Evolutionary conservation across 2,113 vertebrate species (phyloP), one percentile per base, ranked within the genome.

Genomic region (Clarias batrachus): DNA sequence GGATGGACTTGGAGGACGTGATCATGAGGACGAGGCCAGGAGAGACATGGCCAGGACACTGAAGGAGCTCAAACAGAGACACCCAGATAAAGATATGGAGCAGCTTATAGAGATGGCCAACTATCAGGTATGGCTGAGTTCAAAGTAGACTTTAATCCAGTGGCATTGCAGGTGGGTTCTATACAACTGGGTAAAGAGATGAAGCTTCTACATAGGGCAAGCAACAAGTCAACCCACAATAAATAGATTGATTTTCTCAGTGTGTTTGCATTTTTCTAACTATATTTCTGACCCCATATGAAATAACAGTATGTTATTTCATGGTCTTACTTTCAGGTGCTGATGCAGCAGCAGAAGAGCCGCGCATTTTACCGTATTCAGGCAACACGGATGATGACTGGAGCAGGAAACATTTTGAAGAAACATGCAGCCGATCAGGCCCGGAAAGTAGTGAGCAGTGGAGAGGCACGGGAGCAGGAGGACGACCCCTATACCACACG

Each of bases 21-120:
- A 95, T 13, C 94, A 95, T 85, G 94, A 96, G 25, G 95, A 96
- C 1, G 95, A 95, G 89, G 94, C 91, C 25, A 91, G 94, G 81
- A 92, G 94, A 87, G 96, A 96, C 84, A 97, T 97, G 96, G 95
- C 96, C 0, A 94, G 91, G 37, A 95, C 93, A 0, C 92, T 97
- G 85, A 95, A 96, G 91, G 96, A 97, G 48, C 94, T 97, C 54
- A 95, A 96, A 86, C 96, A 96, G 86, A 94, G 94, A 71, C 95
- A 96, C 74, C 96, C 96, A 0, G 96, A 96, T 3, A 96, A 96
- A 89, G 96, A 96, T 92, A 96, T 94, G 95, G 96, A 96, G 88
- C 96, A 97, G 89, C 93, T 97, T 8, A 94, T 96, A 21, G 96
- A 97, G 91, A 94, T 97, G 94, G 96, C 96, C 30, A 96, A 96